A percentile compares a stretch with the other conserved stretches of the same genome.
These are phyloP conservation scores for Dusona sp. DNA, from an alignment of 2,888 invertebrate species.

Conservation along the genomic window DNA sequence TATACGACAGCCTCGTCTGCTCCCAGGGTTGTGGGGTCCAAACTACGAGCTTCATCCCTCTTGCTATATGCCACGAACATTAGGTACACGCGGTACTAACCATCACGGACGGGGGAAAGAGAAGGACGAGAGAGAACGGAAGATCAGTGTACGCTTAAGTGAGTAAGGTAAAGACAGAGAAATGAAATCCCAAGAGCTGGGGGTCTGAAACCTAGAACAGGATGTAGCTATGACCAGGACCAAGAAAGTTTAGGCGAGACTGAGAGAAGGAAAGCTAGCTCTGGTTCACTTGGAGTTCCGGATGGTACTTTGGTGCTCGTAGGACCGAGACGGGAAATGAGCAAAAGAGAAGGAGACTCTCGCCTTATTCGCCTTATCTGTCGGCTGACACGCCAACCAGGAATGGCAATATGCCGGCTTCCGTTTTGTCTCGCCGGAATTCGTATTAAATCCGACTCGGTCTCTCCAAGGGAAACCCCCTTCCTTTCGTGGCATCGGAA, in stretches of 20 bases:
- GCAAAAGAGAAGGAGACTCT: conserved; percentile 42
- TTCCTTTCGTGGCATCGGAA: conserved; percentile 41
- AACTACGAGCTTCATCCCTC: conserved; percentile 50
- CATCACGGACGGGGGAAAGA: conserved; percentile 10
- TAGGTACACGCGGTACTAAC: conserved; percentile 69
- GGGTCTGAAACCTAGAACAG: neutral
- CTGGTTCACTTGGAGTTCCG: conserved; percentile 30
- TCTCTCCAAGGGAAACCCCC: conserved; percentile 57
- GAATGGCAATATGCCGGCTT: conserved; percentile 73
- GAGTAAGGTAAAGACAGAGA: conserved; percentile 39
- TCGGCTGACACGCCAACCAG: conserved; percentile 72
- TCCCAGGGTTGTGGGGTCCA: conserved; percentile 50
- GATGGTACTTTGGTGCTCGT: conserved; percentile 55
- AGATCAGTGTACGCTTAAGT: conserved; percentile 1
- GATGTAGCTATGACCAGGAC: conserved; percentile 26
- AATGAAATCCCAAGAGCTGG: conserved; percentile 53
- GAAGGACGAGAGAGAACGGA: conserved; percentile 24
- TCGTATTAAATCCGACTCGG: conserved; percentile 73
- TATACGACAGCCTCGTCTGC: conserved; percentile 51
- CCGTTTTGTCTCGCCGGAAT: conserved; percentile 73
- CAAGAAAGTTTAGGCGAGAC: conserved; percentile 28
- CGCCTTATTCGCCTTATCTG: conserved; percentile 73
- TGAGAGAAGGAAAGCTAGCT: conserved; percentile 49
- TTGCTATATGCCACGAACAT: conserved; percentile 63
- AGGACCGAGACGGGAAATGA: conserved; percentile 59